Percentiles rank a stretch among this genome's conserved stretches.
Conservation (phyloP, 2,888 invertebrate species). For the Cactoblastis cactorum region DNA sequence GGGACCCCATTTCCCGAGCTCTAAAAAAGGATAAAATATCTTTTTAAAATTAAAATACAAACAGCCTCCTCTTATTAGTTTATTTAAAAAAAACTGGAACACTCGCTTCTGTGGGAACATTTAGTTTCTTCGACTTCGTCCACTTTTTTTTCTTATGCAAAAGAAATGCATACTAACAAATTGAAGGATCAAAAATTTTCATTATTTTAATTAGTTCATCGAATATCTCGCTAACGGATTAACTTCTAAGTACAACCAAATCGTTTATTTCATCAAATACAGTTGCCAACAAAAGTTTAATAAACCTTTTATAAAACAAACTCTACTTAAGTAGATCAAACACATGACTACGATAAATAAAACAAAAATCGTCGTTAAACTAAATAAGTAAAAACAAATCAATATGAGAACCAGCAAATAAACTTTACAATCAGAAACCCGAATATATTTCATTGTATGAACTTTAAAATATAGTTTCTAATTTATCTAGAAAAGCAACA, state of each 20-base stretch:
- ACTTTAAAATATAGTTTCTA: too few relatives aligned
- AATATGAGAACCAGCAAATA: too few relatives aligned
- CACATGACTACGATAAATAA: neutral
- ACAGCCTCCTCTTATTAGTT: neutral
- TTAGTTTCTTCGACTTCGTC: neutral
- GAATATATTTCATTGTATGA: too few relatives aligned
- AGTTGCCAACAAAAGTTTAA: neutral
- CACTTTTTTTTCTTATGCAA: slow-evolving; percentile 11
- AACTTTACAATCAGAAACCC: too few relatives aligned
- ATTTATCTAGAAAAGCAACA: too few relatives aligned
- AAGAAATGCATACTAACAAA: neutral
- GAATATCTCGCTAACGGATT: too few relatives aligned
- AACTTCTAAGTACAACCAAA: neutral
- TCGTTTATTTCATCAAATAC: neutral
- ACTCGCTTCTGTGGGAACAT: neutral
- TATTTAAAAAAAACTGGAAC: slow-evolving; percentile 18
- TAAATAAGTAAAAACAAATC: neutral
- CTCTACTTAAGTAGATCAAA: neutral
- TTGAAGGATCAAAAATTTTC: neutral
- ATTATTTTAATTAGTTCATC: neutral
- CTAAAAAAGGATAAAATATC: too few relatives aligned
- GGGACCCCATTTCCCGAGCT: too few relatives aligned
- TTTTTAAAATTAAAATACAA: neutral
- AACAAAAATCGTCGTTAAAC: neutral
- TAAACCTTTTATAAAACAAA: slow-evolving; percentile 13